Percentiles rank a stretch among this genome's conserved stretches.
These are phyloP conservation scores for Diadegma fenestrale DNA, from an alignment of 2,888 invertebrate genomes.

Conservation along the genomic window DNA sequence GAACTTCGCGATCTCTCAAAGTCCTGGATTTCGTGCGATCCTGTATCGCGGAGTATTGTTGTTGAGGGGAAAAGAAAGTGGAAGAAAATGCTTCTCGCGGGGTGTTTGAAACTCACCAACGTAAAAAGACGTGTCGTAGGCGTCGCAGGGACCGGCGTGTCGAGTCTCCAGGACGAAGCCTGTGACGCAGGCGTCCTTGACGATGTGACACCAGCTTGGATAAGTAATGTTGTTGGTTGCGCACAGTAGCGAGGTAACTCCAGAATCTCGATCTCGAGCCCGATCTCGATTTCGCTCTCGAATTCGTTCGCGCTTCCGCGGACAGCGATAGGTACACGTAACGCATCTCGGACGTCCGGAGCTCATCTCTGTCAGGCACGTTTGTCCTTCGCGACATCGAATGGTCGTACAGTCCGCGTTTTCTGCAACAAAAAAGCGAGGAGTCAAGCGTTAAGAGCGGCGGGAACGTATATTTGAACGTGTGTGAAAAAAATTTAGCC, in stretches of 20 bases:
- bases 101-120: constrained; percentile 66
- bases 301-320: constrained; percentile 83
- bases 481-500: neutral
- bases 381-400: constrained; percentile 89
- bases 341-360: constrained; percentile 90
- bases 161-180: constrained; percentile 90
- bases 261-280: constrained; percentile 75
- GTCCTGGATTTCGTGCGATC: neutral
- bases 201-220: constrained; percentile 92
- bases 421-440: constrained; percentile 85
- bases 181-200: constrained; percentile 90
- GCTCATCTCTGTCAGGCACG: constrained; percentile 88
- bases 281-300: constrained; percentile 80
- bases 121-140: constrained; percentile 77
- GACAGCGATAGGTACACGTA: constrained; percentile 89
- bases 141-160: constrained; percentile 88
- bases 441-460: neutral
- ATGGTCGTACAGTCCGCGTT: constrained; percentile 89
- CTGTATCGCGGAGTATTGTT: neutral
- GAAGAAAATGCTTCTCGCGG: neutral
- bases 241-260: constrained; percentile 86
- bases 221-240: constrained; percentile 92
- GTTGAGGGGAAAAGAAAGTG: constrained; percentile 19
- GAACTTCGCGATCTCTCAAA: too few species aligned
- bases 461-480: neutral